Base-by-base conservation (phyloP, 2,113 vertebrate genomes). In the Pao palembangensis region DNA sequence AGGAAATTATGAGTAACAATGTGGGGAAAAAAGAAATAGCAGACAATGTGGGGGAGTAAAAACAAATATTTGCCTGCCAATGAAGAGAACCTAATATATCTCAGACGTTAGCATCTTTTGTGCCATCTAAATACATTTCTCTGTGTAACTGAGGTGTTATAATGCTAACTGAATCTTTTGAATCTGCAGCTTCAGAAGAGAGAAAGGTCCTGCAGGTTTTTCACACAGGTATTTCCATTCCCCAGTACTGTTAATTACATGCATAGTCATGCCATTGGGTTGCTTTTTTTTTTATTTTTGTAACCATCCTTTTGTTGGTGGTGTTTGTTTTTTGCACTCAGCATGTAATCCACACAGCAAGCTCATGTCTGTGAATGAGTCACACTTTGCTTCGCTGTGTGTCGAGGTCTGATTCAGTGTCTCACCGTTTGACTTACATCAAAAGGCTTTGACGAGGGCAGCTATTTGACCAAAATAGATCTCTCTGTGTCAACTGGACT, bases 101-200 rank as follows among this genome's bases (percentile, higher is more conserved):
- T 68, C 41, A 64, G 55, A 42, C 31, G 53, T 31, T 41, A 23
- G 41, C 48, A 19, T 61, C 8, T 69, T 65, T 23, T 56, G 17
- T 55, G 60, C 42, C 17, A 55, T 78, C 41, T 57, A 63, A 67
- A 78, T 83, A 50, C 65, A 51, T 67, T 5, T 15, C 13, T 25
- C 20, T 47, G 16, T 17, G 66, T 59, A 50, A 43, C 28, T 76
- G 55, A 47, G 61, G 78, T 85, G 78, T 80, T 75, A 69, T 25
- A 54, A 67, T 13, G 61, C 82, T 89, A 89, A 89, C 79, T 66
- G 58, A 80, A 82, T 69, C 84, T 76, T 89, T 87, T 88, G 75
- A 83, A 80, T 90, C 87, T 79, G 43, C 87, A 90, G 89, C 89
- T 90, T 84, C 89, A 90, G 89, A 90, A 90, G 87, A 87, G 89